These are phyloP conservation scores for Polypedilum pembai DNA, from an alignment of 1,140 invertebrate species.

Conservation along the genomic window DNA sequence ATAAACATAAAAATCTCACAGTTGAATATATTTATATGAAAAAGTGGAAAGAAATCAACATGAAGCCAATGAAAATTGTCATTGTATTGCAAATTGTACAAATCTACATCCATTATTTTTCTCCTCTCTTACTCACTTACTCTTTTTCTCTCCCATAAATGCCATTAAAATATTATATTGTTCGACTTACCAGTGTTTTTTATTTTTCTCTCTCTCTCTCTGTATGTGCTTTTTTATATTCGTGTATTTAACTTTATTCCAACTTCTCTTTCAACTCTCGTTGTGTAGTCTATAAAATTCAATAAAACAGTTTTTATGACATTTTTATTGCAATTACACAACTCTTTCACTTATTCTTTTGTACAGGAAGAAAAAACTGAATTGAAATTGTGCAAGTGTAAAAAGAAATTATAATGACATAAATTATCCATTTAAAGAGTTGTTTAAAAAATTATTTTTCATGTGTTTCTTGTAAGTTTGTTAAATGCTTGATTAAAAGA, in stretches of 20 bases:
- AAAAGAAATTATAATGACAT: too few relatives aligned
- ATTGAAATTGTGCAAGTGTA: too few relatives aligned
- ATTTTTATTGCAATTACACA: conserved; percentile 28
- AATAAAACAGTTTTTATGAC: conserved; percentile 26
- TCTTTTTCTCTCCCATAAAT: background rate
- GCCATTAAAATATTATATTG: conserved; percentile 28
- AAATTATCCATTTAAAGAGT: too few relatives aligned
- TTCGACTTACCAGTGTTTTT: background rate
- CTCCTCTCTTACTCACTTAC: too few relatives aligned
- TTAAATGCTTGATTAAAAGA: too few relatives aligned
- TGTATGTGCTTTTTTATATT: background rate
- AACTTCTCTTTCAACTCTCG: background rate
- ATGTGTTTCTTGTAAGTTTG: too few relatives aligned
- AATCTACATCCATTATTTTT: conserved; percentile 9
- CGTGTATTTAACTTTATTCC: background rate
- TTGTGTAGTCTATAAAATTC: conserved; percentile 22
- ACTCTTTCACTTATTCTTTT: background rate
- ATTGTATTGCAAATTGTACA: conserved; percentile 26
- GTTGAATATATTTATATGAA: background rate
- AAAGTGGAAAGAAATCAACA: conserved; percentile 24
- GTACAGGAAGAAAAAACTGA: too few relatives aligned
- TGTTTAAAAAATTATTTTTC: too few relatives aligned
- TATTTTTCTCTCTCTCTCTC: background rate
- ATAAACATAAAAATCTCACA: too few relatives aligned
- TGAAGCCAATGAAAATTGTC: conserved; percentile 23